These are phyloP conservation scores for Formica aserva DNA, from an alignment of 2,888 invertebrate species.

Conservation along the genomic window DNA sequence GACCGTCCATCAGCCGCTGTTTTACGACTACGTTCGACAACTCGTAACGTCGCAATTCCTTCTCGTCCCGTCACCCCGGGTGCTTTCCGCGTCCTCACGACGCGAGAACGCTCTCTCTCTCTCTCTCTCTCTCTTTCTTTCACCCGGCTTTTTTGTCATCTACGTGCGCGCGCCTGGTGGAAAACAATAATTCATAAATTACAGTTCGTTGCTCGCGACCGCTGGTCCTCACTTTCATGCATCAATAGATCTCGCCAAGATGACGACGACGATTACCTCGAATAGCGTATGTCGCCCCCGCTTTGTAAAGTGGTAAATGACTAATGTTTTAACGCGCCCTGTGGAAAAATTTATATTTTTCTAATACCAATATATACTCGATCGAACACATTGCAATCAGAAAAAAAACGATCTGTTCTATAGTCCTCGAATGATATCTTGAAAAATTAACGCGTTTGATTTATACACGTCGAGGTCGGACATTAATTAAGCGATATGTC, in stretches of 20 bases:
- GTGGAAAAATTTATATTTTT: not conserved
- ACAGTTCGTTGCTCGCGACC: not conserved
- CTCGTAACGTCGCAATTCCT: conserved; percentile 49
- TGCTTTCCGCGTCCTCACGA: conserved; percentile 45
- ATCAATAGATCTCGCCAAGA: conserved; percentile 22
- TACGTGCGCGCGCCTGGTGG: not conserved
- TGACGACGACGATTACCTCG: conserved; percentile 49
- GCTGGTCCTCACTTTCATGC: conserved; percentile 42
- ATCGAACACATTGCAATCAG: not conserved
- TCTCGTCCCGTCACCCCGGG: conserved; percentile 31
- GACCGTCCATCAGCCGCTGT: conserved; percentile 63
- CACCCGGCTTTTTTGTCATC: conserved; percentile 12
- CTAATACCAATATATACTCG: conserved; percentile 8
- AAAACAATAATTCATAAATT: conserved; percentile 66
- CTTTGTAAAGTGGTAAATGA: conserved; percentile 12
- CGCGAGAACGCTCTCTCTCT: conserved; percentile 36
- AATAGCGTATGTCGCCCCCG: not conserved
- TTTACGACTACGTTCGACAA: conserved; percentile 62
- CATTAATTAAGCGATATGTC: conserved; percentile 6
- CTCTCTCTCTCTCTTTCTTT: conserved; percentile 25
- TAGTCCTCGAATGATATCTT: not conserved
- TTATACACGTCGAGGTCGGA: not conserved
- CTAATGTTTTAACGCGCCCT: not conserved
- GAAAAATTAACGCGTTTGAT: conserved; percentile 17
- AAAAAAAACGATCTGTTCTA: conserved; percentile 3